Conservation (phyloP, 2,797 vertebrate genomes). For the Phataginus tetradactyla region DNA sequence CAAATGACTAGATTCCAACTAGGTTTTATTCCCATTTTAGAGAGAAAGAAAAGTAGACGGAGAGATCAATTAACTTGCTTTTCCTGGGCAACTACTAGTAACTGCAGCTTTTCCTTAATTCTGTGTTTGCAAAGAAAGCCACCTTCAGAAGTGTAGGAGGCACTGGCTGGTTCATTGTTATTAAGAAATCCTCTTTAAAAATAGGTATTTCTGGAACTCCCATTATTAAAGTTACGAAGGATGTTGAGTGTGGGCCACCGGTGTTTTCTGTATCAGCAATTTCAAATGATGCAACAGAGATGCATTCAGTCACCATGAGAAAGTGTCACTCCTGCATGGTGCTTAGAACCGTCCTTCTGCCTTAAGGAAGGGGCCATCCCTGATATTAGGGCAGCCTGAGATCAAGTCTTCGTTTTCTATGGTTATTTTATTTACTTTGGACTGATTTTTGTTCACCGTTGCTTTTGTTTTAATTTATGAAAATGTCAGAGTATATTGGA, state of each 20-base stretch:
- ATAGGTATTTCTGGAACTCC: neutral
- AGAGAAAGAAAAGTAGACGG: neutral
- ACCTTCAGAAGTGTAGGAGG: neutral
- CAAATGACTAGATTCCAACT: neutral
- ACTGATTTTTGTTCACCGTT: constrained; percentile 57
- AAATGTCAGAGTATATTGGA: constrained; percentile 66
- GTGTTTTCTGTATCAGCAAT: neutral
- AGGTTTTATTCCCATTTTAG: neutral
- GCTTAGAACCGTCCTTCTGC: neutral
- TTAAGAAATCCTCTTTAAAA: constrained; percentile 3
- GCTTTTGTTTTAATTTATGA: constrained; percentile 37
- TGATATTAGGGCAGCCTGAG: neutral
- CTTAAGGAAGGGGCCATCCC: neutral
- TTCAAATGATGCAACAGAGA: neutral
- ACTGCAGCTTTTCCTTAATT: constrained; percentile 51
- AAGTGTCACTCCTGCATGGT: neutral
- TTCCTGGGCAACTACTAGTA: constrained; percentile 34
- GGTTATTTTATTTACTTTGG: constrained; percentile 71
- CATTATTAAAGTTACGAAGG: neutral
- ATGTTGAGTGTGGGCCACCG: neutral
- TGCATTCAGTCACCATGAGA: neutral
- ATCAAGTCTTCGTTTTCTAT: constrained; percentile 34
- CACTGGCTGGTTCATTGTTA: constrained; percentile 42
- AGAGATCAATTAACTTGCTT: neutral
- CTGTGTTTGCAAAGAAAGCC: constrained; percentile 16